Evolutionary conservation across 2,113 vertebrate species (phyloP), one percentile per base, ranked within the genome.

Genomic region (Saguinus imperator): DNA sequence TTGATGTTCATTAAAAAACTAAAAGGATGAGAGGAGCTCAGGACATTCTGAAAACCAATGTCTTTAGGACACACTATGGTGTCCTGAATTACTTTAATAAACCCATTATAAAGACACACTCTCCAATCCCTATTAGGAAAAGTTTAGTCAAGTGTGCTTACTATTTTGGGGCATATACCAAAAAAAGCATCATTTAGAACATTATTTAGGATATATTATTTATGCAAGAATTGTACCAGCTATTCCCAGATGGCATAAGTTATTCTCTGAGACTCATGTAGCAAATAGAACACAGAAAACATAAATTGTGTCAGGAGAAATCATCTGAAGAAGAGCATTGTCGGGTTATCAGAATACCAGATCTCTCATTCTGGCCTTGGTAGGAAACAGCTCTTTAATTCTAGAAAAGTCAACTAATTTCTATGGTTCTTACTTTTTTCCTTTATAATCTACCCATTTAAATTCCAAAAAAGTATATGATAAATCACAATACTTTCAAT

Each of bases 401-500:
- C 13, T 37, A 73, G 21, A 77, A 95, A 93, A 84, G 75, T 70
- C 8, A 83, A 88, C 10, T 52, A 81, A 37, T 87, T 92, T 86
- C 35, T 89, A 37, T 64, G 13, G 35, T 37, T 91, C 45, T 66
- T 80, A 89, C 12, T 68, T 91, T 96, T 68, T 21, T 87, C 13
- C 35, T 83, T 45, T 40, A 43, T 75, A 92, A 77, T 52, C 66
- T 68, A 81, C 21, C 13, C 35, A 76, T 48, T 95, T 96, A 86
- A 89, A 96, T 14, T 88, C 37, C 23, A 45, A 50, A 68, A 94
- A 95, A 77, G 21, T 93, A 61, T 77, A 82, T 97, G 81, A 84
- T 97, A 91, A 92, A 89, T 93, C 23, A 79, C 77, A 96, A 85
- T 70, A 79, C 85, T 89, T 97, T 96, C 82, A 96, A n/a, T 93